A percentile compares a stretch with the other conserved stretches of the same genome.
phyloP scores from a whole-genome alignment of 2,888 invertebrate species.

The Harpagoxenus sublaevis region DNA sequence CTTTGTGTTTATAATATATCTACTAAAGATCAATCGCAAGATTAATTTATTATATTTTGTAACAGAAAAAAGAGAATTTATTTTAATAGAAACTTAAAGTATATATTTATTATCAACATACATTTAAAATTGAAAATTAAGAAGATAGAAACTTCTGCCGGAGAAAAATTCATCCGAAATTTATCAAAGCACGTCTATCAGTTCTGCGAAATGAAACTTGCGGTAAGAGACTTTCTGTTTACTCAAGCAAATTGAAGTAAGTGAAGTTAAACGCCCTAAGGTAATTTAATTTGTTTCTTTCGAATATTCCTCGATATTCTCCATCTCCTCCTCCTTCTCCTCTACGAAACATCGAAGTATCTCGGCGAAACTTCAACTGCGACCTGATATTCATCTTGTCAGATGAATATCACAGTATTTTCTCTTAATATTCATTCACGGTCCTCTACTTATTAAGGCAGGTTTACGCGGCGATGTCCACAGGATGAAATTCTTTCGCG shows the following conservation, averaged over 20 bases:
- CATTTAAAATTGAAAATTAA: not conserved
- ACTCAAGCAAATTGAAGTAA: conserved; percentile 31
- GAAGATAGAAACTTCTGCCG: not conserved
- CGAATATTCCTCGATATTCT: conserved; percentile 27
- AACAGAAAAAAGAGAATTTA: not conserved
- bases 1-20: not conserved
- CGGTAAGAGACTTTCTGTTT: not conserved
- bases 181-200: conserved; percentile 30
- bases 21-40: not conserved
- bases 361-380: not conserved
- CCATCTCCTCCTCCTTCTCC: not conserved
- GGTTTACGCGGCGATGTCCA: not conserved
- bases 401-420: not conserved
- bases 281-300: conserved; percentile 51
- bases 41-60: not conserved
- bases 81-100: not conserved
- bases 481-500: not conserved
- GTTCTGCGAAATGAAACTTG: conserved; percentile 34
- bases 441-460: not conserved
- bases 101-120: not conserved
- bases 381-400: conserved; percentile 33
- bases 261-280: conserved; percentile 24
- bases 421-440: not conserved
- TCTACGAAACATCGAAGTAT: conserved; percentile 9
- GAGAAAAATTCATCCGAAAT: conserved; percentile 26